Evolutionary conservation across 2,113 vertebrate genomes (phyloP).

Genomic region (Bambusicola thoracicus): DNA sequence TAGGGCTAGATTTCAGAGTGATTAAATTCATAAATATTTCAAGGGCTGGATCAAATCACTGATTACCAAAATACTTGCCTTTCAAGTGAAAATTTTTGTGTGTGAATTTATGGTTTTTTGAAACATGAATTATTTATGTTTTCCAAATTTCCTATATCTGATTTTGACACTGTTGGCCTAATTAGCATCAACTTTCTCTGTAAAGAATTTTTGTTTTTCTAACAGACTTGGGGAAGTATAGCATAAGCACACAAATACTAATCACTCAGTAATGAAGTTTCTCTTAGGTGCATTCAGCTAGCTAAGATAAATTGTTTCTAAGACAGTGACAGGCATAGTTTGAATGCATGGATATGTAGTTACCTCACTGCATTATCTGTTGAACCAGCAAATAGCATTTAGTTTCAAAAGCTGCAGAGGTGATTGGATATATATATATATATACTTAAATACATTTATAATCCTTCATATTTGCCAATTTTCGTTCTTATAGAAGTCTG

Average conservation of each 20-base stretch:
- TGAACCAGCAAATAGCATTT: background rate
- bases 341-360: background rate
- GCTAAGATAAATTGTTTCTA: background rate
- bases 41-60: background rate
- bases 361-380: background rate
- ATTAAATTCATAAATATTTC: background rate
- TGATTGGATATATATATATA: background rate
- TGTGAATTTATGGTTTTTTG: background rate
- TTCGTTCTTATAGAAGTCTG: background rate
- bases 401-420: background rate
- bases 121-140: background rate
- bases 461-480: background rate
- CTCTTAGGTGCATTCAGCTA: background rate
- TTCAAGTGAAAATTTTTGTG: background rate
- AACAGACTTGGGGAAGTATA: background rate
- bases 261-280: background rate
- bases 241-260: background rate
- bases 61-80: background rate
- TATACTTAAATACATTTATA: background rate
- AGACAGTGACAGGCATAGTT: background rate
- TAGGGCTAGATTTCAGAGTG: background rate
- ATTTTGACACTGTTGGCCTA: background rate
- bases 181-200: background rate
- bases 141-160: background rate
- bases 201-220: background rate